Evolutionary conservation across 2,113 vertebrate species (phyloP).

Genomic region (Trogon melanurus): DNA sequence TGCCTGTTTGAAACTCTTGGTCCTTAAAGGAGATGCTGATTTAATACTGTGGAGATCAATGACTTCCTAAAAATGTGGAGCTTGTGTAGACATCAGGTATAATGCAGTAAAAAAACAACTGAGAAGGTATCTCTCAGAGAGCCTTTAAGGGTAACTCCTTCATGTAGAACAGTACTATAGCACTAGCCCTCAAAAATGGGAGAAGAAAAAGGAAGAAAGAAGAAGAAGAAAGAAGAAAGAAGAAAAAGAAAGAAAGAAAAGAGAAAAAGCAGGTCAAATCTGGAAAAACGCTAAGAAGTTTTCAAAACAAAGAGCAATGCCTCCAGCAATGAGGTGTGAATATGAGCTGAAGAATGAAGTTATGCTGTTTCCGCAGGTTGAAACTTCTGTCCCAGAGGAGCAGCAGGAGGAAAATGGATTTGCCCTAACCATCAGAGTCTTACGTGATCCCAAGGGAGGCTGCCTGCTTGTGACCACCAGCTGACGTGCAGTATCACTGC

Average conservation of each 20-base stretch:
- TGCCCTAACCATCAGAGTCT: neutral
- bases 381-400: neutral
- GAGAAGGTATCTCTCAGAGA: neutral
- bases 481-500: neutral
- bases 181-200: neutral
- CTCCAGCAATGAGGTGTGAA: neutral
- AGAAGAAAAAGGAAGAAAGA: too few relatives aligned
- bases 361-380: neutral
- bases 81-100: neutral
- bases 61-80: neutral
- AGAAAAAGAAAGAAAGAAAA: neutral
- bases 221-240: neutral
- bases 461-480: fast-evolving
- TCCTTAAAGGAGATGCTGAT: neutral
- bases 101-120: neutral
- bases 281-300: neutral
- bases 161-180: neutral
- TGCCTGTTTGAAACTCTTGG: neutral
- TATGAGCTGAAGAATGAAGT: neutral
- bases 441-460: neutral
- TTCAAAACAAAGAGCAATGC: neutral
- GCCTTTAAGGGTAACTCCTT: neutral
- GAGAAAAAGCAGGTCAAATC: neutral
- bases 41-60: neutral
- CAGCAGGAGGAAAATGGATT: neutral